These are phyloP conservation scores for Lapara coniferarum DNA, from an alignment of 2,888 invertebrate species.

Conservation along the genomic window DNA sequence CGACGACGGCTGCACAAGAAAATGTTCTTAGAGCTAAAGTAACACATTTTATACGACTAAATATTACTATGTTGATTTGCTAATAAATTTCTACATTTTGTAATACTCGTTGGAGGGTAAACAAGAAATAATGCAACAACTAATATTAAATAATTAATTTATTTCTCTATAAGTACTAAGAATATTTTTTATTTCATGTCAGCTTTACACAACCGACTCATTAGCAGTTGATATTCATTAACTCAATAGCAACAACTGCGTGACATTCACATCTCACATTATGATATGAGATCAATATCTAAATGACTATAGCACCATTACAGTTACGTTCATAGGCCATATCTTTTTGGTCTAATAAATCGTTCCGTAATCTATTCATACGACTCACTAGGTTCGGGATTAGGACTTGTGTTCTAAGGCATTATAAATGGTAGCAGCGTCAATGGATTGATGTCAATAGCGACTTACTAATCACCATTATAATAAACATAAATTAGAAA, in stretches of 20 bases:
- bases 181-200: constrained; percentile 62
- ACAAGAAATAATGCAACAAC: constrained; percentile 44
- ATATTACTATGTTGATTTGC: no score
- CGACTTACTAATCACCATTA: no score
- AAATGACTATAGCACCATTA: constrained; percentile 80
- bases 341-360: constrained; percentile 75
- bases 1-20: no score
- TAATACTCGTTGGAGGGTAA: not conserved
- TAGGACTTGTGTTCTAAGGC: constrained; percentile 13
- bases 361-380: constrained; percentile 44
- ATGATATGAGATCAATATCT: constrained; percentile 81
- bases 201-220: constrained; percentile 78
- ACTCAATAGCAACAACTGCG: constrained; percentile 57
- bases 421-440: not conserved
- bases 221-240: constrained; percentile 57
- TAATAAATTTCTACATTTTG: no score
- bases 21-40: no score
- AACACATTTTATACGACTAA: no score
- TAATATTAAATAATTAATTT: constrained; percentile 65
- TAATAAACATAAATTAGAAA: no score
- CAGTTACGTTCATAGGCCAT: constrained; percentile 81
- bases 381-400: constrained; percentile 30
- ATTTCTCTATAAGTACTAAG: constrained; percentile 80
- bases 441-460: not conserved
- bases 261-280: constrained; percentile 63